Base-by-base conservation (phyloP, 2,888 invertebrate genomes). In the Leptopilina syphax region DNA sequence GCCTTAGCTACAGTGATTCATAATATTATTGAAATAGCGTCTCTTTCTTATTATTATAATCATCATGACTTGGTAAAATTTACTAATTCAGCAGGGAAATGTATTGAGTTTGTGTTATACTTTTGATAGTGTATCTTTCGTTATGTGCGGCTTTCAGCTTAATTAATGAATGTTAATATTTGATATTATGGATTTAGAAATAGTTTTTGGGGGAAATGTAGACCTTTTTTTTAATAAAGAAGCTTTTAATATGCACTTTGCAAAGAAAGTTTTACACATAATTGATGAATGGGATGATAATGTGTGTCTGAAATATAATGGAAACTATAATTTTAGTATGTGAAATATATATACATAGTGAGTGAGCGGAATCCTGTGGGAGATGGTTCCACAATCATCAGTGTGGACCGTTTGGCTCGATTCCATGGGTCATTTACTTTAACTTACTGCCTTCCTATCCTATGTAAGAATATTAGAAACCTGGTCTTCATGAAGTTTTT, bases 391-490 rank as follows among this genome's bases (percentile, higher is more conserved):
- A 65, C 79, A 80, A 79, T 84, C 80, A 77, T 81, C 81, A 80
- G 79, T 44, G 76, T 68, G 79, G 77, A 80, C 81, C 80, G 81
- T 83, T 83, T 84, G 85, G 84, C 85, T 68, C 79, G 12, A 77
- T 65, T 82, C 83, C 85, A 81, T 78, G 84, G 78, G 80, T 85
- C 86, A 84, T 86, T 85, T 86, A 80, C 83, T 77, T 82, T 79
- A 82, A 80, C 82, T 83, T 84, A 81, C 70, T 82, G 68, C 57
- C 34, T 44, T 34, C 13, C n/a, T 50, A 65, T 76, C 54, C 65
- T 13, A 18, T 18, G 65, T 65, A 68, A 60, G 67, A 81, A 79
- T 84, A 89, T 89, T 87, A 87, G 84, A 88, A 18, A 18, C 18
- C 18, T 18, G 18, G 18, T 18, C 18, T 18, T 18, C 18, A 18